phyloP scores from a whole-genome alignment of 2,113 vertebrate genomes.

The Myotis davidii region DNA sequence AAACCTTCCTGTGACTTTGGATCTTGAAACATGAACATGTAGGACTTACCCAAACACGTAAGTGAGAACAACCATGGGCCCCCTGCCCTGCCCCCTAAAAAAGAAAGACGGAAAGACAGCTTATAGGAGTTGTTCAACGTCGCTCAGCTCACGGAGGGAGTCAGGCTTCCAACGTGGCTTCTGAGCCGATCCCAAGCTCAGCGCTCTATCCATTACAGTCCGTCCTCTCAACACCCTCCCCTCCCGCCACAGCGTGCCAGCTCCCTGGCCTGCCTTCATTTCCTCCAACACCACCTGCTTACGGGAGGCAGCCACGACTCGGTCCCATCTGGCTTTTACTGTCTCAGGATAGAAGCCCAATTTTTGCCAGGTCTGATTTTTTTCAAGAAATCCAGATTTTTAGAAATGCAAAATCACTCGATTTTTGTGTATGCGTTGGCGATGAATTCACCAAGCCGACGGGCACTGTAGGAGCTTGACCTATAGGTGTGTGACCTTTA shows the following conservation, averaged over 20 bases:
- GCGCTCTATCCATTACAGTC: neutral
- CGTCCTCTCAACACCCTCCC: neutral
- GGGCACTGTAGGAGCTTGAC: neutral
- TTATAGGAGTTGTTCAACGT: neutral
- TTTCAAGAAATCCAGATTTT: neutral
- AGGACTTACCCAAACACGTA: neutral
- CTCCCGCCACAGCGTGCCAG: no score
- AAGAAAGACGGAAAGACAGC: neutral
- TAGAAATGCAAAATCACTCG: neutral
- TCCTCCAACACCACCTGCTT: no score
- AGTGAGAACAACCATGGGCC: neutral
- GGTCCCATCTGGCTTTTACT: neutral
- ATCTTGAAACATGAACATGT: neutral
- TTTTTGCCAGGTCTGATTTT: neutral
- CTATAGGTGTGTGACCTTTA: neutral
- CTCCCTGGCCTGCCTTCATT: no score
- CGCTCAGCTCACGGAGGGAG: neutral
- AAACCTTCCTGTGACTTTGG: neutral
- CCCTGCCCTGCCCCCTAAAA: neutral
- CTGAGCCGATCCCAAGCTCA: neutral
- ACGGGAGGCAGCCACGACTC: neutral
- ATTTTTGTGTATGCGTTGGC: neutral
- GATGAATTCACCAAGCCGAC: fast-evolving
- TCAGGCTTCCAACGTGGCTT: neutral
- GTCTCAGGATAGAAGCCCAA: neutral